Evolutionary conservation across 1,140 invertebrate species (phyloP).

Genomic region (Atta texana): DNA sequence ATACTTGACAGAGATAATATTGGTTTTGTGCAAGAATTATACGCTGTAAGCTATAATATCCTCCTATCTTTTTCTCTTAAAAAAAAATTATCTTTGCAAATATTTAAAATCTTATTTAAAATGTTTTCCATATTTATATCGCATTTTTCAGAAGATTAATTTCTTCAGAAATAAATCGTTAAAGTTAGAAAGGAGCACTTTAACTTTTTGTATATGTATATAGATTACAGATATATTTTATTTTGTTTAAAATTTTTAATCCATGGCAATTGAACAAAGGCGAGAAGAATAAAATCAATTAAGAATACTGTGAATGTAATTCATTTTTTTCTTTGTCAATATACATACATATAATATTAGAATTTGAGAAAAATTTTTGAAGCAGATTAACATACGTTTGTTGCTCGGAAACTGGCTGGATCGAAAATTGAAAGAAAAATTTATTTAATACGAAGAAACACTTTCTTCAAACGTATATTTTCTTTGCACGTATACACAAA

Average conservation of each 20-base stretch:
- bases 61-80: not conserved
- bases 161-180: not conserved
- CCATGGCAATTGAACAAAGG: not conserved
- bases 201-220: not conserved
- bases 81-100: not conserved
- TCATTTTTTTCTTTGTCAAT: not conserved
- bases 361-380: not conserved
- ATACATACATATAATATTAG: too few species aligned
- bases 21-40: not conserved
- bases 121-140: not conserved
- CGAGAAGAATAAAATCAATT: not conserved
- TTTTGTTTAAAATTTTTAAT: not conserved
- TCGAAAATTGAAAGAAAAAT: not conserved
- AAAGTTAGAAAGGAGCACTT: not conserved
- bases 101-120: not conserved
- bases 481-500: not conserved
- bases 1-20: not conserved
- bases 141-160: not conserved
- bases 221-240: too few species aligned
- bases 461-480: constrained; percentile 4
- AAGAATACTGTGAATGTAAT: not conserved
- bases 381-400: not conserved
- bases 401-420: not conserved
- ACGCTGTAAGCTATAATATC: too few species aligned
- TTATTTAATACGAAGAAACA: not conserved